These are phyloP conservation scores for Lepidocyrtoides sp. DNA, from an alignment of 2,888 invertebrate species.

Conservation along the genomic window DNA sequence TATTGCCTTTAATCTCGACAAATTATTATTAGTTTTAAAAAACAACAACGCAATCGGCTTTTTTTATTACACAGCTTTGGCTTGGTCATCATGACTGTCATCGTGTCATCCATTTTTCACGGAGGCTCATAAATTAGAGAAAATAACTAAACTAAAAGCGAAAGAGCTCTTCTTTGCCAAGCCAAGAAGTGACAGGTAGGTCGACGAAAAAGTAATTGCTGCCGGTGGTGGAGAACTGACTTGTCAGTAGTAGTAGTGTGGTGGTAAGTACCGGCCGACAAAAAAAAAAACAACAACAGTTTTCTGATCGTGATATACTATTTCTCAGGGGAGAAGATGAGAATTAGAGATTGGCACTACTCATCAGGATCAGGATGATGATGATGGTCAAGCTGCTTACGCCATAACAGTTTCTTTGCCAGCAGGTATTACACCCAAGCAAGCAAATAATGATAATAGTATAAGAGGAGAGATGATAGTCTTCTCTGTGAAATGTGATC, in stretches of 20 bases:
- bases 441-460: neutral
- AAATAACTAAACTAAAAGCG: constrained; percentile 65
- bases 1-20: constrained; percentile 37
- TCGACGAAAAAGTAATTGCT: constrained; percentile 60
- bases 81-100: constrained; percentile 59
- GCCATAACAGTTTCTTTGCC: constrained; percentile 51
- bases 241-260: constrained; percentile 42
- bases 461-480: neutral
- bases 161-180: constrained; percentile 35
- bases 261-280: constrained; percentile 33
- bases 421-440: constrained; percentile 57
- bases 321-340: constrained; percentile 16
- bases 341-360: neutral
- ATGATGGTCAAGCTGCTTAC: neutral
- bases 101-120: constrained; percentile 71
- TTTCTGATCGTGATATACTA: constrained; percentile 58
- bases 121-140: constrained; percentile 58
- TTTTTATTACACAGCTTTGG: neutral
- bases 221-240: constrained; percentile 50
- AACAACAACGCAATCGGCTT: constrained; percentile 11
- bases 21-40: constrained; percentile 24
- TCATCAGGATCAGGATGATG: neutral
- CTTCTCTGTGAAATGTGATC: constrained; percentile 19
- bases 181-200: constrained; percentile 45
- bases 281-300: constrained; percentile 14